Base-by-base conservation (phyloP, 2,113 vertebrate genomes). In the Eulemur rufifrons region DNA sequence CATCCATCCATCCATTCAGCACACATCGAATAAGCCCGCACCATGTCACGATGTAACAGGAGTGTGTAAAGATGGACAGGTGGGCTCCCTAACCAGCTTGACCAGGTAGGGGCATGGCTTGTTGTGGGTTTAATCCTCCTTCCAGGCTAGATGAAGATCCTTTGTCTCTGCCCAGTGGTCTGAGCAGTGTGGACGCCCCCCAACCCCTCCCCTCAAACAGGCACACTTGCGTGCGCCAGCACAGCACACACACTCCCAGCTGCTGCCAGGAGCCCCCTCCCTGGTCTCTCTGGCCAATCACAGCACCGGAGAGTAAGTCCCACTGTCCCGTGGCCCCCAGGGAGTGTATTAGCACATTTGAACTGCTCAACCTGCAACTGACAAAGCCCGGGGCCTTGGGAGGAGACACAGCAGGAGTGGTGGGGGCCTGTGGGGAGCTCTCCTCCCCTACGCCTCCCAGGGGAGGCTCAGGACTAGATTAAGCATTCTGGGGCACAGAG, bases 291-390 rank as follows among this genome's bases (percentile, higher is more conserved):
- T 95, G 54, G 88, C 95, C 97, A 98, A 97, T 97, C 91, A 88
- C 74, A 95, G 90, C 74, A 27, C 42, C n/a, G 63, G 84, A 76
- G 77, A 61, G 69, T 91, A 94, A 97, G 97, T 96, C 92, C 95
- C 94, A 92, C 92, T 66, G 94, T 86, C 94, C 84, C 25, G 71
- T 3, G 4, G 95, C 74, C 97, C 94, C 94, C 86, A 96, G 97
- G 97, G 97, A 98, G 74, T 93, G 85, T 96, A 97, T 97, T 94
- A 97, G 96, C 96, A 97, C 97, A 97, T 97, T 94, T 94, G 98
- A 98, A 95, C 83, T 6, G n/a, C 95, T 98, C 95, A 95, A 86
- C 96, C 97, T 86, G 68, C 96, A 96, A 76, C 91, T 64, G 96
- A 98, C 95, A 98, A 98, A 98, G 96, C 96, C 94, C 92, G 82